A percentile compares a stretch with the other conserved stretches of the same genome.
Evolutionary conservation across 2,113 vertebrate genomes (phyloP).

Genomic region (Cariama cristata): DNA sequence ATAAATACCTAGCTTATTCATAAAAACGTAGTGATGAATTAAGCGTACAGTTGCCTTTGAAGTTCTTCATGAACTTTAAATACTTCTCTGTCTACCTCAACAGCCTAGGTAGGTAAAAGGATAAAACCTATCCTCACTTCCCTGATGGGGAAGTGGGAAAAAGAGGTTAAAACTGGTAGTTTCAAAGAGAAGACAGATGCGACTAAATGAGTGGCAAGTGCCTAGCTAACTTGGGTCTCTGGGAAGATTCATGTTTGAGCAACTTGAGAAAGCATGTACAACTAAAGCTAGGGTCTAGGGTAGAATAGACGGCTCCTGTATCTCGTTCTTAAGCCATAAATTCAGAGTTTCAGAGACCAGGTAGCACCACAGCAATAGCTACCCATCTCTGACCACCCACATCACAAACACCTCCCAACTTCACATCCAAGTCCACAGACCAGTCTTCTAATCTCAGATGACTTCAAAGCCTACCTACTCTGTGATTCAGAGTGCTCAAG

Average conservation of each 20-base stretch:
- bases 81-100: background rate
- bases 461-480: conserved; percentile 43
- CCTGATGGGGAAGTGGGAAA: background rate
- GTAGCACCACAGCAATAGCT: background rate
- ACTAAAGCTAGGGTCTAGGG: background rate
- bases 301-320: background rate
- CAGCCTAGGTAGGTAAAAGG: background rate
- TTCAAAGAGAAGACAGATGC: background rate
- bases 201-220: background rate
- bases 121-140: background rate
- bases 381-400: background rate
- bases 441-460: background rate
- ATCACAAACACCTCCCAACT: background rate
- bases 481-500: background rate
- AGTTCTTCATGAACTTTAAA: background rate
- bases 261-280: background rate
- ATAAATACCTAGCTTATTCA: background rate
- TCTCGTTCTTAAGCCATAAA: background rate
- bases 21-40: background rate
- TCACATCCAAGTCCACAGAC: background rate
- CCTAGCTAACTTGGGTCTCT: background rate
- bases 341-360: background rate
- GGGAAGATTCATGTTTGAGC: background rate
- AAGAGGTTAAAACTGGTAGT: background rate
- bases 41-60: background rate